Base-by-base conservation (phyloP, 1,140 invertebrate genomes). In the Leptinotarsa lineolata region DNA sequence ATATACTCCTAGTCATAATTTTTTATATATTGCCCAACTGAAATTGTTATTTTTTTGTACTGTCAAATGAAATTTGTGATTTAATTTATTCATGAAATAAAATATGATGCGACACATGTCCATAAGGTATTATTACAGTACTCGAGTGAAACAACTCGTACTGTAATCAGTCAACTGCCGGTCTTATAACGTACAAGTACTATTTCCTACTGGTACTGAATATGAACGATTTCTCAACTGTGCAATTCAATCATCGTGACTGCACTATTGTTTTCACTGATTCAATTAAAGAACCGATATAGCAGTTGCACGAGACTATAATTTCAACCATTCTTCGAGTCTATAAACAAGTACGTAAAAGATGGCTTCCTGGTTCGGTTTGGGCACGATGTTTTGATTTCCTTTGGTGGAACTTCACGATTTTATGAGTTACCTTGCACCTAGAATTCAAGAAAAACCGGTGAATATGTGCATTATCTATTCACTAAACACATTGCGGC, bases 271-370 rank as follows among this genome's bases (percentile, higher is more conserved):
- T 63, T 21, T 67, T 67, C 20, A 18, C 22, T 45, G 65, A 67
- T 67, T 45, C 22, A 67, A 67, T 67, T 45, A 67, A 67, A 67
- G 65, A 67, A 67, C 65, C 65, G 65, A 67, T 67, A 67, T 18
- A 45, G 39, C 39, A 67, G 65, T 24, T 67, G 39, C 65, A 67
- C 65, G 65, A 67, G 65, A 67, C 65, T 39, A 45, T 67, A 67
- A 67, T 67, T 67, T 67, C 65, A 67, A 45, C 22, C 39, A 67
- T 67, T 67, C 65, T 20, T 39, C 65, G 39, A 67, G 39, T 67
- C 65, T 15, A 67, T 45, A 67, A 67, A 67, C 65, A 67, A 67
- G 24, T 39, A 67, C n/a, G 65, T 45, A 63, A 39, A 45, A 67
- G 65, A 18, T 67, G 44, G 65, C 24, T 67, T 67, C 65, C 65